A percentile compares a stretch with the other conserved stretches of the same genome.
Evolutionary conservation across 53 echinoderm and acorn worm genomes (phyloP).

Genomic region (Hippasteria phrygiana): DNA sequence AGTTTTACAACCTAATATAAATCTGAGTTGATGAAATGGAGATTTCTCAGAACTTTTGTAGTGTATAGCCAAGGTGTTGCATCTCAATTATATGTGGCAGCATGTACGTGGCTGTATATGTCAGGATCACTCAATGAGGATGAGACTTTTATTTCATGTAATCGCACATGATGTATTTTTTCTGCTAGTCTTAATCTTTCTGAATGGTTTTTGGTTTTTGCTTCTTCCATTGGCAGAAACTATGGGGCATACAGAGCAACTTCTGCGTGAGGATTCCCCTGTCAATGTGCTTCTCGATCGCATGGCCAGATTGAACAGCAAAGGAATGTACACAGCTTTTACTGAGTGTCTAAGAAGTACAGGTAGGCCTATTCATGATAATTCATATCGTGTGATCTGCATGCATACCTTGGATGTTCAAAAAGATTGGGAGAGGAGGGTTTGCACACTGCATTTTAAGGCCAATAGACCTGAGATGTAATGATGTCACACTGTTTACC

Average conservation of each 20-base stretch:
- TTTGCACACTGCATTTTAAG: background rate
- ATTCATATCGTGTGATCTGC: background rate
- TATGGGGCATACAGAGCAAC: background rate
- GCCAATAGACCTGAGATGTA: too few relatives aligned
- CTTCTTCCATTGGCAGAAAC: constrained; percentile 1
- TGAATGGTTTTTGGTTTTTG: background rate
- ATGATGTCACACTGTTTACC: too few relatives aligned
- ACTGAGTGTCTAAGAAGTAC: constrained; percentile 15
- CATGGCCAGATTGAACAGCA: constrained; percentile 8
- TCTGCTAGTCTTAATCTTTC: background rate
- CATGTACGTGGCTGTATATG: too few relatives aligned
- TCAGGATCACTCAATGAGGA: background rate
- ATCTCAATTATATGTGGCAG: too few relatives aligned
- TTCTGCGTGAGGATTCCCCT: background rate
- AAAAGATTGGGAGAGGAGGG: background rate
- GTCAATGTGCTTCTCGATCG: constrained; percentile 15
- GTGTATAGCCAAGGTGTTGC: too few relatives aligned
- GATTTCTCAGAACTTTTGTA: too few relatives aligned
- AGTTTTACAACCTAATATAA: too few relatives aligned
- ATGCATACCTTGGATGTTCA: background rate
- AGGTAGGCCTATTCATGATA: background rate
- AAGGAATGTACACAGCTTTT: constrained; percentile 31
- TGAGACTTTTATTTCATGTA: background rate
- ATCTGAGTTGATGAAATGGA: too few relatives aligned
- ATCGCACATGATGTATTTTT: background rate